Conservation (phyloP, 2,797 vertebrate species). For the Pangasius larnaudii region DNA sequence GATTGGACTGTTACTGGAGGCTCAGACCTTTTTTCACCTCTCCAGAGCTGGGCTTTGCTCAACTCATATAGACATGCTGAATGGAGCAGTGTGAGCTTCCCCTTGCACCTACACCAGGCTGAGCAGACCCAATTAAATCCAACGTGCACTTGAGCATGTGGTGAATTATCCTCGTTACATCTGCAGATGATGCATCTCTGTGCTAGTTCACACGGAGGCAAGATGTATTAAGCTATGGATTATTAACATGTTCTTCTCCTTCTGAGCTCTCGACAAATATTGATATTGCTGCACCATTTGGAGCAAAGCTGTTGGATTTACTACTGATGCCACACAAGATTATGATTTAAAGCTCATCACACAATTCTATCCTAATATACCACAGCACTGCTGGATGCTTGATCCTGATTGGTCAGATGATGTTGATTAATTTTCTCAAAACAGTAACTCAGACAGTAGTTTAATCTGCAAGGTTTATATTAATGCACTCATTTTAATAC, state of each 20-base stretch:
- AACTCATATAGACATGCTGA: not conserved
- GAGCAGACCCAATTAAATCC: constrained; percentile 62
- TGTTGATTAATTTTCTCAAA: not conserved
- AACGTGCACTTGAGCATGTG: constrained; percentile 65
- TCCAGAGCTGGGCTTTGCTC: not conserved
- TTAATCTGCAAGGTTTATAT: not conserved
- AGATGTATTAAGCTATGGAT: constrained; percentile 54
- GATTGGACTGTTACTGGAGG: not conserved
- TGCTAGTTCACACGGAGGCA: constrained; percentile 44
- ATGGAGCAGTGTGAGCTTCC: not conserved
- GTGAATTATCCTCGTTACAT: constrained; percentile 62
- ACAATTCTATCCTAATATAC: not conserved
- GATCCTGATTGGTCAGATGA: too few species aligned
- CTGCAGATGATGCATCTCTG: constrained; percentile 57
- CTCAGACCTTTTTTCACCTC: not conserved
- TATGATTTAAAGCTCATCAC: not conserved
- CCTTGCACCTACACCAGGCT: not conserved
- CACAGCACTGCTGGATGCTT: not conserved
- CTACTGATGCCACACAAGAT: not conserved
- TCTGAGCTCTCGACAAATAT: constrained; percentile 26
- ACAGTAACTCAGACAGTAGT: not conserved
- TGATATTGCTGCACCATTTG: constrained; percentile 54
- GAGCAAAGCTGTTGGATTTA: not conserved
- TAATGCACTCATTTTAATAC: not conserved
- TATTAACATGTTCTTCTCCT: constrained; percentile 60